Conservation (phyloP, 2,113 vertebrate genomes). For the Pitta sordida region DNA sequence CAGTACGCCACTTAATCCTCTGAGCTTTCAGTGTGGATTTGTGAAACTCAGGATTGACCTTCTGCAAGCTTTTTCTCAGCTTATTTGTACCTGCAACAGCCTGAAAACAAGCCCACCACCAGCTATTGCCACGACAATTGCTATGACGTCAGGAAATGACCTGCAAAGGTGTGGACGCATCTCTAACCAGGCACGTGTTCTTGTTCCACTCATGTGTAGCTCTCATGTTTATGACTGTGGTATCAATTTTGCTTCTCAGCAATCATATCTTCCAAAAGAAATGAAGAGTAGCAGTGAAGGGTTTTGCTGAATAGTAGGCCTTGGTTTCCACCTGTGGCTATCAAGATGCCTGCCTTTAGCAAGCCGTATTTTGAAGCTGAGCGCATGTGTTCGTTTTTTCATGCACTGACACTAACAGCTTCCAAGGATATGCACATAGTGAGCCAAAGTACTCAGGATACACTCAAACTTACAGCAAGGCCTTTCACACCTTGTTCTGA, state of each 20-base stretch:
- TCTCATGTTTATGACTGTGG: neutral
- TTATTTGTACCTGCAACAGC: conserved; percentile 97
- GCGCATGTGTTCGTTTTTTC: fast-evolving
- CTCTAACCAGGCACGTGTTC: conserved; percentile 84
- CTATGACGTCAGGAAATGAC: conserved; percentile 90
- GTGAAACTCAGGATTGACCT: conserved; percentile 96
- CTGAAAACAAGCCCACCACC: conserved; percentile 97
- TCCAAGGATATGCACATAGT: fast-evolving
- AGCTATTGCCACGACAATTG: conserved; percentile 92
- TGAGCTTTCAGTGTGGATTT: conserved; percentile 97
- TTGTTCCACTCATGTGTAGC: neutral
- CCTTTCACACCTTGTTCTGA: neutral
- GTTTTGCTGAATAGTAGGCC: neutral
- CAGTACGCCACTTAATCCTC: conserved; percentile 93
- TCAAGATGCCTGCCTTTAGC: neutral
- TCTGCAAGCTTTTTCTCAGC: conserved; percentile 93
- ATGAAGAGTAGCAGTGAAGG: neutral
- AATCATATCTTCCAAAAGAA: neutral
- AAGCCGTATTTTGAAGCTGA: fast-evolving
- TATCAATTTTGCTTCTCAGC: neutral
- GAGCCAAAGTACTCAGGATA: neutral
- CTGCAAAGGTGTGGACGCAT: conserved; percentile 96
- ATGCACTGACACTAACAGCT: fast-evolving
- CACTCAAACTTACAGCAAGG: neutral
- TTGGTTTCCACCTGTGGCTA: neutral